A percentile compares a stretch with the other conserved stretches of the same genome.
Evolutionary conservation across 1,140 invertebrate species (phyloP).

Genomic region (Daktulosphaira vitifoliae): DNA sequence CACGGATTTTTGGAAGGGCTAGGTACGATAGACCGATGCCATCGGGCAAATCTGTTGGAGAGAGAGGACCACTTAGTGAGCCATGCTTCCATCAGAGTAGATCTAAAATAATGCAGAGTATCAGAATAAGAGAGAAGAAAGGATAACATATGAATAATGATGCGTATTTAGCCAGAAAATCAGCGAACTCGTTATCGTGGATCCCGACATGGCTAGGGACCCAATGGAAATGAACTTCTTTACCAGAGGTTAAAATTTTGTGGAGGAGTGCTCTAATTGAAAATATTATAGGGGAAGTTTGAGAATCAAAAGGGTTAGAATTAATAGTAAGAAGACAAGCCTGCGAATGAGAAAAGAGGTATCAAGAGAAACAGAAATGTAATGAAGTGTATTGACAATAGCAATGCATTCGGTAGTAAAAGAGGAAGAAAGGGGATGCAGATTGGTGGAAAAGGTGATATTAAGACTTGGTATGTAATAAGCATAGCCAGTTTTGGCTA

Average conservation of each 20-base stretch:
- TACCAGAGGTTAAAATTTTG: neutral
- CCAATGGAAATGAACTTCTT: neutral
- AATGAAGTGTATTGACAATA: neutral
- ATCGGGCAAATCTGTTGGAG: no score
- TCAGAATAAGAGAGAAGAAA: no score
- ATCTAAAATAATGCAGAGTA: no score
- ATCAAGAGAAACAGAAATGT: neutral
- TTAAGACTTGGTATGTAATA: neutral
- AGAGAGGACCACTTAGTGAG: no score
- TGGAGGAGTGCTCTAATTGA: neutral
- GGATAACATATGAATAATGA: neutral
- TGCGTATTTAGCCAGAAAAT: neutral
- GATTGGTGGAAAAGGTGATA: neutral
- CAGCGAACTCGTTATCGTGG: neutral
- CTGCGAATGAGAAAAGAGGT: neutral
- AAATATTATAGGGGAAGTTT: neutral
- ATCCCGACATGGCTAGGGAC: neutral
- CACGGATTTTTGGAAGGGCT: no score
- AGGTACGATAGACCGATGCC: no score
- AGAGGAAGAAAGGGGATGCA: neutral
- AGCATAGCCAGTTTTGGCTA: neutral
- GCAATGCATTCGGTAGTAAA: neutral
- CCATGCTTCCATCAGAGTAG: no score
- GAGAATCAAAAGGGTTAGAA: neutral
- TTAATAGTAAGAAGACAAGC: neutral